A percentile compares a stretch with the other conserved stretches of the same genome.
These are phyloP conservation scores for Urocynchramus pylzowi DNA, from an alignment of 2,113 vertebrate species.

Conservation along the genomic window DNA sequence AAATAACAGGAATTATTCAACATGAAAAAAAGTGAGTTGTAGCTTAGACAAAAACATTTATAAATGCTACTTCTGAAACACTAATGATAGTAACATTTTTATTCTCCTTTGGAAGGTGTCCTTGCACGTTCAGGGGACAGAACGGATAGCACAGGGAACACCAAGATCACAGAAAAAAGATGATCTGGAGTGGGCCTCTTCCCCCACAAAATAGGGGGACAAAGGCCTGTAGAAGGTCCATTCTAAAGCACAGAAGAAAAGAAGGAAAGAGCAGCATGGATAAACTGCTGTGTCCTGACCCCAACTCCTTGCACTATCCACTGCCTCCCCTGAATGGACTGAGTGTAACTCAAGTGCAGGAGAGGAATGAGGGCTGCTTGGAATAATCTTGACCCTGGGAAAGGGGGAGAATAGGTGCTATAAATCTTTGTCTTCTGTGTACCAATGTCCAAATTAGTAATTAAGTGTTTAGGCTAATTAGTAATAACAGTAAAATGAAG, in stretches of 20 bases:
- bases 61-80: neutral
- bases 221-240: neutral
- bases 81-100: neutral
- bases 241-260: neutral
- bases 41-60: neutral
- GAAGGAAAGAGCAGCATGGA: neutral
- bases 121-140: neutral
- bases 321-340: neutral
- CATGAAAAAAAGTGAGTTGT: neutral
- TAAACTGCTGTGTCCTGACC: neutral
- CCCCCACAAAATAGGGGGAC: neutral
- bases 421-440: neutral
- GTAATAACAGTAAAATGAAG: neutral
- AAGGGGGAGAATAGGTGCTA: neutral
- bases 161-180: neutral
- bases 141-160: neutral
- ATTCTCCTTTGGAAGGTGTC: neutral
- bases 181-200: neutral
- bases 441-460: neutral
- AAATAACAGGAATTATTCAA: neutral
- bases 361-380: neutral
- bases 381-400: neutral
- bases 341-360: fast-evolving
- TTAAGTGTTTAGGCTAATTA: neutral
- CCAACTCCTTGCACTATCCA: neutral